Evolutionary conservation across 2,888 invertebrate species (phyloP), one percentile per base, ranked within the genome.

Genomic region (Oscheius myriophilus): DNA sequence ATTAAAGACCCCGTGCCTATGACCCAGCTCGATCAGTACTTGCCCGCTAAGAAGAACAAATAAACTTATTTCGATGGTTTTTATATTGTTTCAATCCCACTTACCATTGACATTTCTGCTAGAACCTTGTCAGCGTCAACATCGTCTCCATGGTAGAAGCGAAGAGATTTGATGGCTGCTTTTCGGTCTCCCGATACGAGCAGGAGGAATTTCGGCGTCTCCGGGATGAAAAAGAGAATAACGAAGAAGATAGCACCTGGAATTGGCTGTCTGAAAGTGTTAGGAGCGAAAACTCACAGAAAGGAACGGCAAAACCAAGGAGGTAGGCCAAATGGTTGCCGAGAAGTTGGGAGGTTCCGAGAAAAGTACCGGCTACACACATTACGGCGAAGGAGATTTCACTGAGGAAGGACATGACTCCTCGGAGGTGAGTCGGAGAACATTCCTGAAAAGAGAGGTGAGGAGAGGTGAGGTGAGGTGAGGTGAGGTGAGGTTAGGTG

Each of bases 131-230:
- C 70, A 6, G 69, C 71, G 58, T 82, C 75, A 2, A 67, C 71
- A 11, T 67, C 26, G 14, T 45, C 18, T 55, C 82, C 82, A 53
- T 82, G 82, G 51, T 80, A 82, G 62, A 70, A 82, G 12, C 58
- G 54, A 9, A 82, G 74, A 1, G 80, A 76, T 43, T 72, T 49
- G 14, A 55, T n/a, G 2, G 81, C 79, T 4, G 59, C 64, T 12
- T 58, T 65, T 21, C 70, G 62, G 45, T 76, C 63, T 23, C 71
- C 45, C 42, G 68, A 70, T 1, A 72, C 53, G 14, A 81, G 66
- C n/a, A 78, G 64, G 7, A 82, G 67, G 52, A 74, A 82, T 59
- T 82, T 82, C 1, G 82, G 82, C 1, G 82, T 81, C 58, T 82
- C 82, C 6, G 75, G 80, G 18, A 82, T 69, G n/a, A 80, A 71